Percentiles rank a stretch among this genome's conserved stretches.
Conservation (phyloP, 2,113 vertebrate genomes). For the Hymenochirus boettgeri region DNA sequence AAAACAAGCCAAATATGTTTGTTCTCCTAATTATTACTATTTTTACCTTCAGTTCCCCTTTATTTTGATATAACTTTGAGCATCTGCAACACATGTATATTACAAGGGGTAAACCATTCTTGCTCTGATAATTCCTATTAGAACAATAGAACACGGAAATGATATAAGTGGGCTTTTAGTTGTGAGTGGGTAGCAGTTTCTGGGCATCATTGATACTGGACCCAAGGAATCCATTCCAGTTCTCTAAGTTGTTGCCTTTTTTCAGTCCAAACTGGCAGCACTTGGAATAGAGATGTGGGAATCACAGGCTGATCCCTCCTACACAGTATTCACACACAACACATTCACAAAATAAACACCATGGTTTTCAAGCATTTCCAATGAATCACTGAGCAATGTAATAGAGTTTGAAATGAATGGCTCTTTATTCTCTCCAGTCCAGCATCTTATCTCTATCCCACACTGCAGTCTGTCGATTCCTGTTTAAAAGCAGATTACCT, state of each 20-base stretch:
- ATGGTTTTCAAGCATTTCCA: not conserved
- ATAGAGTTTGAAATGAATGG: not conserved
- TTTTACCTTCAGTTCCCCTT: no score
- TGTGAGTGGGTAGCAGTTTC: not conserved
- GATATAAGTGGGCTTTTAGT: not conserved
- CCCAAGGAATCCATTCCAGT: conserved; percentile 10
- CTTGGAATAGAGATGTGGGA: conserved; percentile 22
- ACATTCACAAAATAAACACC: conserved; percentile 7
- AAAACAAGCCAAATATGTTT: no score
- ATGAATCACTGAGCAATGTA: conserved; percentile 9
- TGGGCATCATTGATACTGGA: not conserved
- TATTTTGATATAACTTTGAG: no score
- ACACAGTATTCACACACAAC: conserved; percentile 30
- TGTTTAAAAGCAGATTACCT: not conserved
- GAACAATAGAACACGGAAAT: not conserved
- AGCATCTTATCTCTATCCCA: conserved; percentile 12
- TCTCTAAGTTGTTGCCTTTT: conserved; percentile 15
- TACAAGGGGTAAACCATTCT: no score
- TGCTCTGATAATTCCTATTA: no score
- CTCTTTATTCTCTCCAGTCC: not conserved
- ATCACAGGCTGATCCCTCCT: conserved; percentile 26
- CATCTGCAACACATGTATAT: no score
- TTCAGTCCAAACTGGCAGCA: conserved; percentile 25
- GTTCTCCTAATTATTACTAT: no score
- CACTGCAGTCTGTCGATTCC: conserved; percentile 8